Evolutionary conservation across 2,888 invertebrate species (phyloP).

Genomic region (Eupithecia dodoneata): DNA sequence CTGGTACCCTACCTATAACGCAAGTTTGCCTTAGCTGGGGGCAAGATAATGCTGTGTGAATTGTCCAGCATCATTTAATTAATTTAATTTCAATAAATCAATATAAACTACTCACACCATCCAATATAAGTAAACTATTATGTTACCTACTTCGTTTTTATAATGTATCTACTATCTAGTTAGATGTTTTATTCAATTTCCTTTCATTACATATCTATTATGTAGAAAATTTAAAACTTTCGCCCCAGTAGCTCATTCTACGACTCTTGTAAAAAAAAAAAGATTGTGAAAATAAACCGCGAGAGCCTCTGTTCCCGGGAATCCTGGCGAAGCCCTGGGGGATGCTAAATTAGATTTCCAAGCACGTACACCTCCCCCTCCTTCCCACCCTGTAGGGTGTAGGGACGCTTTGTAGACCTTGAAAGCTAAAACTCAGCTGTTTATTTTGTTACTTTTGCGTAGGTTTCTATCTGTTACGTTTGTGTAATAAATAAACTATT

Average conservation of each 20-base stretch:
- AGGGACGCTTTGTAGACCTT: constrained; percentile 60
- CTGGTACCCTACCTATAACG: too few relatives aligned
- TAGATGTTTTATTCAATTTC: neutral
- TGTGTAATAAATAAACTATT: neutral
- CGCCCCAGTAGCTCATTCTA: neutral
- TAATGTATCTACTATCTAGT: neutral
- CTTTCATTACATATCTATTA: neutral
- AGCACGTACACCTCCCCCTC: constrained; percentile 41
- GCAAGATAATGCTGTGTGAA: too few relatives aligned
- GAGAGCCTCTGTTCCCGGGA: neutral
- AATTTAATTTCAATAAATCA: neutral
- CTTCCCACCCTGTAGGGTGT: constrained; percentile 36
- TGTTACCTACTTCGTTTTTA: neutral
- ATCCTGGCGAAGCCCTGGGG: constrained; percentile 19
- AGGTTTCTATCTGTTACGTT: constrained; percentile 18
- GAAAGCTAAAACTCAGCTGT: constrained; percentile 75
- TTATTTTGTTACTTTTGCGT: constrained; percentile 48
- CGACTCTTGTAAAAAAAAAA: neutral
- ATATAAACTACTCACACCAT: neutral
- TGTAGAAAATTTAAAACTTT: neutral
- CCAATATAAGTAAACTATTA: neutral
- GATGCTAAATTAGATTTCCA: constrained; percentile 54
- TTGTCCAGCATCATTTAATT: too few relatives aligned
- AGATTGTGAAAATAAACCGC: constrained; percentile 13
- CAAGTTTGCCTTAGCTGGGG: too few relatives aligned